Evolutionary conservation across 2,113 vertebrate species (phyloP).

Genomic region (Sitta europaea): DNA sequence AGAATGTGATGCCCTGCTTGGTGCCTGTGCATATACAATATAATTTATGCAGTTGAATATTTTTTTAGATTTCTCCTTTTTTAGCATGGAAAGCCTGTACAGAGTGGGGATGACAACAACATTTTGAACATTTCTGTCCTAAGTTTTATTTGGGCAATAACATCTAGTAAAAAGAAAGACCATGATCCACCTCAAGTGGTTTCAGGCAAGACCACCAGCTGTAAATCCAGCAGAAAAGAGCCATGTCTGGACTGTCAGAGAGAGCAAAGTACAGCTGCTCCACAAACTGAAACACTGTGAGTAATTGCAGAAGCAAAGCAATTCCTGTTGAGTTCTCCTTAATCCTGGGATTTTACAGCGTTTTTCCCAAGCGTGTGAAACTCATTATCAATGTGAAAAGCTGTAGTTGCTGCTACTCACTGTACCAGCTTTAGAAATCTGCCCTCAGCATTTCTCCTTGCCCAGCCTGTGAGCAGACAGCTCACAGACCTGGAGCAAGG

Average conservation of each 20-base stretch:
- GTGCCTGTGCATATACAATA: not conserved
- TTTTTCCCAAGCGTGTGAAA: slow-evolving; percentile 31
- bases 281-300: not conserved
- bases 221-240: not conserved
- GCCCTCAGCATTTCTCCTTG: not conserved
- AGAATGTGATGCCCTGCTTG: not conserved
- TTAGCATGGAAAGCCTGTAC: not conserved
- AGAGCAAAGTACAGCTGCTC: not conserved
- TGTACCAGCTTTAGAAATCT: not conserved
- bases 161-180: not conserved
- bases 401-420: not conserved
- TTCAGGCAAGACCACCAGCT: not conserved
- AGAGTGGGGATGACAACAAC: not conserved
- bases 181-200: not conserved
- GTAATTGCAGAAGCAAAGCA: not conserved
- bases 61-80: not conserved
- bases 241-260: not conserved
- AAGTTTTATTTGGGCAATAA: not conserved
- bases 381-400: not conserved
- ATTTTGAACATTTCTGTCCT: not conserved
- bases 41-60: not conserved
- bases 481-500: not conserved
- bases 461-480: not conserved
- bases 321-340: not conserved
- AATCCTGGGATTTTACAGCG: not conserved